These are phyloP conservation scores for Urocolius indicus DNA, from an alignment of 2,113 vertebrate genomes.

Conservation along the genomic window DNA sequence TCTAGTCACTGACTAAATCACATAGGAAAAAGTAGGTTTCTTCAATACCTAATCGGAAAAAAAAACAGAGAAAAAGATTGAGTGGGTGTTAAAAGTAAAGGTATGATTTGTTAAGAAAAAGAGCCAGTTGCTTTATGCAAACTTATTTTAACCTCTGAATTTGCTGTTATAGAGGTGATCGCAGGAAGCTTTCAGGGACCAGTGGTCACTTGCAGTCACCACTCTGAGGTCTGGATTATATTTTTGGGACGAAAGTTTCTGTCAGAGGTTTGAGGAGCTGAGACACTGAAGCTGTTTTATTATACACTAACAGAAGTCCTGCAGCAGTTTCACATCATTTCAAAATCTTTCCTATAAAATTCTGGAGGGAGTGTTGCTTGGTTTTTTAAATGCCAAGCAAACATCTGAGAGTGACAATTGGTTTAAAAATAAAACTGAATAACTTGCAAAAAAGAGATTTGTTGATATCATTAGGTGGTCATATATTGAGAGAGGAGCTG, in stretches of 20 bases:
- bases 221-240: not conserved
- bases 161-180: not conserved
- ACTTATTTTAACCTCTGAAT: not conserved
- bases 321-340: not conserved
- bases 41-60: not conserved
- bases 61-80: not conserved
- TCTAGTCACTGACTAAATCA: slow-evolving; percentile 11
- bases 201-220: not conserved
- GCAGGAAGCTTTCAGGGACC: not conserved
- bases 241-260: not conserved
- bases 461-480: not conserved
- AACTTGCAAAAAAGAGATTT: not conserved
- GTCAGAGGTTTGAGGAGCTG: not conserved
- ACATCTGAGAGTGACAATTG: not conserved
- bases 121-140: not conserved
- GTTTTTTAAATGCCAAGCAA: not conserved
- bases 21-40: not conserved
- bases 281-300: not conserved
- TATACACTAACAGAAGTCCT: not conserved
- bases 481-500: not conserved
- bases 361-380: not conserved
- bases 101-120: not conserved
- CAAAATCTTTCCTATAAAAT: not conserved
- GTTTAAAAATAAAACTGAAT: not conserved
- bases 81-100: not conserved